Percentiles rank a stretch among this genome's conserved stretches.
Evolutionary conservation across 2,888 invertebrate genomes (phyloP).

Genomic region (Drosophila pseudotakahashii): DNA sequence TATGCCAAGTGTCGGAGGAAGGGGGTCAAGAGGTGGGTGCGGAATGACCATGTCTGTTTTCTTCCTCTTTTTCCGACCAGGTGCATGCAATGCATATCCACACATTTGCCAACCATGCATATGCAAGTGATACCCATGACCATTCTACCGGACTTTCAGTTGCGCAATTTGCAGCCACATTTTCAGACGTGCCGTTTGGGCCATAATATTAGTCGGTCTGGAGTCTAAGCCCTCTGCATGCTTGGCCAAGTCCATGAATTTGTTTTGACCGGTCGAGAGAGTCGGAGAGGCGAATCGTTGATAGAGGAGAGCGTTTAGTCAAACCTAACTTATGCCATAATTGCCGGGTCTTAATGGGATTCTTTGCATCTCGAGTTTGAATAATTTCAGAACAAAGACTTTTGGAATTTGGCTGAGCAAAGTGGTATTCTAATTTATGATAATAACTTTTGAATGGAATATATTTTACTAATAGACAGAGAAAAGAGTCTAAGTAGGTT

Average conservation of each 20-base stretch:
- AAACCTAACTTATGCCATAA: slow-evolving; percentile 32
- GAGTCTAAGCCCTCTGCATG: slow-evolving; percentile 15
- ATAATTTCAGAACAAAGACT: slow-evolving; percentile 11
- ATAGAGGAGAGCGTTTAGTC: neutral
- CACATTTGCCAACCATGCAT: slow-evolving; percentile 45
- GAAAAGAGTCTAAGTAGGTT: neutral
- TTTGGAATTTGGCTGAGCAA: too few relatives aligned
- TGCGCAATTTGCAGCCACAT: slow-evolving; percentile 47
- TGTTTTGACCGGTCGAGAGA: slow-evolving; percentile 18
- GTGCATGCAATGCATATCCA: slow-evolving; percentile 22
- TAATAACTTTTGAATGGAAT: neutral
- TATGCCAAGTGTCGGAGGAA: slow-evolving; percentile 28
- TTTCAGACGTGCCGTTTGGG: slow-evolving; percentile 35
- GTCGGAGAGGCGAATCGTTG: neutral
- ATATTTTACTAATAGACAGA: neutral
- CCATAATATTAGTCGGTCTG: slow-evolving; percentile 25
- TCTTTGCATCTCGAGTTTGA: neutral
- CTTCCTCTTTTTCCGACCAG: slow-evolving; percentile 15
- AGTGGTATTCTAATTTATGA: neutral
- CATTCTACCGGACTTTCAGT: slow-evolving; percentile 11
- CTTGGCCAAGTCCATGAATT: slow-evolving; percentile 37
- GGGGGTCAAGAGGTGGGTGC: slow-evolving; percentile 14
- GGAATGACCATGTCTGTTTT: slow-evolving; percentile 27
- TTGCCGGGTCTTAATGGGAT: slow-evolving; percentile 31
- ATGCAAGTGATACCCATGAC: slow-evolving; percentile 36